Conservation (phyloP, 2,888 invertebrate species). For the Drosophila tripunctata region DNA sequence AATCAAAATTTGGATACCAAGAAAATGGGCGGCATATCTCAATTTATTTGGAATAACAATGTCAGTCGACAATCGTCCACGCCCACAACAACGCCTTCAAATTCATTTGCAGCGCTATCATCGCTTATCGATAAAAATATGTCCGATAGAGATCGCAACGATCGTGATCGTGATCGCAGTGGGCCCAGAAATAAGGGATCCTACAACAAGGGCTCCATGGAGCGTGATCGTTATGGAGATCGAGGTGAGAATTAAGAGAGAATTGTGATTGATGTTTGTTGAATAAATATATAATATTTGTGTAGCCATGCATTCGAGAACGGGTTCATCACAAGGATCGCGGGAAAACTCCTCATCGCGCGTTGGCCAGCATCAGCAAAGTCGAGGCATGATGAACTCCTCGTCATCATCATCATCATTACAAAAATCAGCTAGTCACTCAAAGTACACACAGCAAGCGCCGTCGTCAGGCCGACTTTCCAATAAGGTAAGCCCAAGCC, state of each 20-base stretch:
- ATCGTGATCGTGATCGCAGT: conserved; percentile 75
- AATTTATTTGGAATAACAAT: conserved; percentile 77
- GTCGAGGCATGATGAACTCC: conserved; percentile 72
- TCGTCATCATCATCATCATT: conserved; percentile 45
- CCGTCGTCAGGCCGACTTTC: conserved; percentile 68
- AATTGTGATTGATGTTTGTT: no score
- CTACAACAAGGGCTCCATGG: conserved; percentile 82
- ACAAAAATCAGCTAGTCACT: conserved; percentile 84
- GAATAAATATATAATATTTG: no score
- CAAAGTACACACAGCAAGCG: conserved; percentile 81
- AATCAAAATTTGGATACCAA: conserved; percentile 80
- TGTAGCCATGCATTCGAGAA: conserved; percentile 85
- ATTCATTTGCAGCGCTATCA: conserved; percentile 82
- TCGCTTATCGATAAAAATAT: conserved; percentile 73
- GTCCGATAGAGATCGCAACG: conserved; percentile 72
- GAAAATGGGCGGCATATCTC: conserved; percentile 81
- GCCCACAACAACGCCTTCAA: conserved; percentile 77
- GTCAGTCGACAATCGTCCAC: conserved; percentile 58
- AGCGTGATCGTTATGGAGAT: conserved; percentile 81
- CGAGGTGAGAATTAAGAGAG: no score
- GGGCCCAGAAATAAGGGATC: conserved; percentile 82
- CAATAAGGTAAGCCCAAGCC: conserved; percentile 68
- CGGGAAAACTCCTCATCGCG: conserved; percentile 84
- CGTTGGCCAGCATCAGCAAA: conserved; percentile 62
- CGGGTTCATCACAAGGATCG: conserved; percentile 86